Conservation (phyloP, 2,888 invertebrate species). For the Choristoneura rosaceana region DNA sequence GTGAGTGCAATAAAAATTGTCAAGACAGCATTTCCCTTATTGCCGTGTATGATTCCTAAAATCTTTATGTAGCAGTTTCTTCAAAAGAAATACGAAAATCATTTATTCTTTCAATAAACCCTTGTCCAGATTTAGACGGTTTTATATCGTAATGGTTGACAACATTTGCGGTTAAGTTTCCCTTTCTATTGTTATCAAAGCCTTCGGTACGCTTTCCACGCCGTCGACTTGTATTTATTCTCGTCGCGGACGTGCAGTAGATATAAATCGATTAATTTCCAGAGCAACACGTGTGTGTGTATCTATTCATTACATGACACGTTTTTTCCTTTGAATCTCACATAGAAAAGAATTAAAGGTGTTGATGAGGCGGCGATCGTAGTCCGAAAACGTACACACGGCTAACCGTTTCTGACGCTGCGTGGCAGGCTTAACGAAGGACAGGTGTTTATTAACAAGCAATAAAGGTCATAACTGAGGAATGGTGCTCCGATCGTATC, state of each 20-base stretch:
- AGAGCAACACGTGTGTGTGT: slow-evolving; percentile 46
- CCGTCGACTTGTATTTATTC: slow-evolving; percentile 4
- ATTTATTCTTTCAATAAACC: background rate
- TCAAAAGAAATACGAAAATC: background rate
- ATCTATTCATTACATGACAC: slow-evolving; percentile 43
- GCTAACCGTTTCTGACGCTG: slow-evolving; percentile 5
- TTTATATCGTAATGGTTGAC: slow-evolving; percentile 4
- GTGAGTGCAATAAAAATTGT: background rate
- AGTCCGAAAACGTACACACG: slow-evolving; percentile 22
- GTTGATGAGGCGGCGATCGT: slow-evolving; percentile 56
- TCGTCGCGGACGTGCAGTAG: slow-evolving; percentile 22
- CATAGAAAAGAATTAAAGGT: slow-evolving; percentile 58
- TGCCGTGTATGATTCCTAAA: background rate
- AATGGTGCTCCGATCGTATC: slow-evolving; percentile 45
- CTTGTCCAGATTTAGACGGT: background rate
- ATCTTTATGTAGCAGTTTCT: background rate
- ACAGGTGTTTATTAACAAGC: slow-evolving; percentile 13
- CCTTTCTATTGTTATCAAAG: slow-evolving; percentile 9
- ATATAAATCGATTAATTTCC: slow-evolving; percentile 48
- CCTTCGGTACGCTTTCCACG: slow-evolving; percentile 9
- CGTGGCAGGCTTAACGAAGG: background rate
- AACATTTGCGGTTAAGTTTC: slow-evolving; percentile 7
- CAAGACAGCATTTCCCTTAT: background rate
- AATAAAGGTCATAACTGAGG: slow-evolving; percentile 41
- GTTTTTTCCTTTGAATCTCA: slow-evolving; percentile 52